Conservation (phyloP, 2,797 vertebrate species). For the Oreochromis grahami region DNA sequence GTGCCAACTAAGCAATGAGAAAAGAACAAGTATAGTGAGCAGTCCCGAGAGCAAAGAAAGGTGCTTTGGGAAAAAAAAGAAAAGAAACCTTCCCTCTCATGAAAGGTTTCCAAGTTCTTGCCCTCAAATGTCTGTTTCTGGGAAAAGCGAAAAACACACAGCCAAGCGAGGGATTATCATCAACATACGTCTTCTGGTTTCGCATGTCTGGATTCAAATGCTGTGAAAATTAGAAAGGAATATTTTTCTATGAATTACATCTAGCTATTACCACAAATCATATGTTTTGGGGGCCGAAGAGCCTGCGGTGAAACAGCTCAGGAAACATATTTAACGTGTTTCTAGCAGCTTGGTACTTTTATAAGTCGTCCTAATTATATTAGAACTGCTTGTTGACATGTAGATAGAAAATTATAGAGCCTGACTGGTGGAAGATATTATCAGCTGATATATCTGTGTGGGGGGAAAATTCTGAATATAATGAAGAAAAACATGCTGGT, state of each 20-base stretch:
- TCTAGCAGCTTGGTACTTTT: not conserved
- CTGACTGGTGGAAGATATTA: not conserved
- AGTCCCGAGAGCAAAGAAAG: not conserved
- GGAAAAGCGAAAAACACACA: constrained; percentile 9
- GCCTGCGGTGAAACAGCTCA: not conserved
- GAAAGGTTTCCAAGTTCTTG: constrained; percentile 29
- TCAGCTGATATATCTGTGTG: not conserved
- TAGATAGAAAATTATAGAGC: not conserved
- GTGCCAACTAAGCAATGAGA: constrained; percentile 8
- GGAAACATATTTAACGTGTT: not conserved
- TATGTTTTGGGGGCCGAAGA: not conserved
- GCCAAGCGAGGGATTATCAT: not conserved
- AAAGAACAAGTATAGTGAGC: constrained; percentile 16
- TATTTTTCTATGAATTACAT: not conserved
- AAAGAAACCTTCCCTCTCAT: constrained; percentile 17
- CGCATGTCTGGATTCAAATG: not conserved
- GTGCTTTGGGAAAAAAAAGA: constrained; percentile 13
- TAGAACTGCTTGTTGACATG: not conserved
- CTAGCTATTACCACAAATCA: not conserved
- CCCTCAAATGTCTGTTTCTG: not conserved
- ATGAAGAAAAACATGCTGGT: not conserved
- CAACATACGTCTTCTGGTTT: not conserved
- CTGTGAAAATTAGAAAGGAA: not conserved
- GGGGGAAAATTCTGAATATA: accelerated
- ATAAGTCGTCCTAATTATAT: not conserved